Percentiles rank a stretch among this genome's conserved stretches.
Conservation (phyloP, 2,797 vertebrate species). For the Chloroceryle amazona region DNA sequence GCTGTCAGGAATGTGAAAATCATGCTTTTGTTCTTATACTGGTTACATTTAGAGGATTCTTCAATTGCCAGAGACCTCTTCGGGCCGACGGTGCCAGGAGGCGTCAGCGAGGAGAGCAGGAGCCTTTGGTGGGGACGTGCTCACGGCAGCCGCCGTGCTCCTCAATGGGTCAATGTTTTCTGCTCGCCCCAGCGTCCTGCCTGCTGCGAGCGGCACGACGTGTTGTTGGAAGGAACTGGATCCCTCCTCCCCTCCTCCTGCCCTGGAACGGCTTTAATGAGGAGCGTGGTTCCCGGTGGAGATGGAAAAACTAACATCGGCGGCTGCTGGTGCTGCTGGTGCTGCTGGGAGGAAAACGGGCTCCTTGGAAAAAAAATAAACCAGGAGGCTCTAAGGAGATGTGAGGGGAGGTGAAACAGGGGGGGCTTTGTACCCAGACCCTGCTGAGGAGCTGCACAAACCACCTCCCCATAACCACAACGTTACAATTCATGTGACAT, state of each 20-base stretch:
- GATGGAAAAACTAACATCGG: constrained; percentile 49
- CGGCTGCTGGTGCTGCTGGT: background rate
- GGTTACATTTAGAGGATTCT: background rate
- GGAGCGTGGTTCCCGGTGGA: constrained; percentile 10
- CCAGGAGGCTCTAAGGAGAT: background rate
- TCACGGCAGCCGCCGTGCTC: background rate
- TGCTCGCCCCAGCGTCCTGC: background rate
- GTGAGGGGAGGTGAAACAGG: background rate
- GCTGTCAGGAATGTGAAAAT: background rate
- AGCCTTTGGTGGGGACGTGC: background rate
- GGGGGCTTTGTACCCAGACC: background rate
- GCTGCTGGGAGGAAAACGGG: background rate
- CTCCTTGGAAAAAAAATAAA: background rate
- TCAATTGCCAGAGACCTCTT: background rate
- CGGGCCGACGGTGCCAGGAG: background rate
- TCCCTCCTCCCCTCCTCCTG: background rate
- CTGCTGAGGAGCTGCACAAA: rapidly evolving
- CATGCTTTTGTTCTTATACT: background rate
- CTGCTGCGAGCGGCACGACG: background rate
- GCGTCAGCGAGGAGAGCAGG: background rate
- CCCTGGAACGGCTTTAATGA: background rate
- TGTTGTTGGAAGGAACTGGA: constrained; percentile 28
- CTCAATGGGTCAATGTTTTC: constrained; percentile 18
- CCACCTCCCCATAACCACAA: background rate
- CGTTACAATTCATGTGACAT: rapidly evolving